Evolutionary conservation across 2,113 vertebrate species (phyloP).

Genomic region (Nicator chloris): DNA sequence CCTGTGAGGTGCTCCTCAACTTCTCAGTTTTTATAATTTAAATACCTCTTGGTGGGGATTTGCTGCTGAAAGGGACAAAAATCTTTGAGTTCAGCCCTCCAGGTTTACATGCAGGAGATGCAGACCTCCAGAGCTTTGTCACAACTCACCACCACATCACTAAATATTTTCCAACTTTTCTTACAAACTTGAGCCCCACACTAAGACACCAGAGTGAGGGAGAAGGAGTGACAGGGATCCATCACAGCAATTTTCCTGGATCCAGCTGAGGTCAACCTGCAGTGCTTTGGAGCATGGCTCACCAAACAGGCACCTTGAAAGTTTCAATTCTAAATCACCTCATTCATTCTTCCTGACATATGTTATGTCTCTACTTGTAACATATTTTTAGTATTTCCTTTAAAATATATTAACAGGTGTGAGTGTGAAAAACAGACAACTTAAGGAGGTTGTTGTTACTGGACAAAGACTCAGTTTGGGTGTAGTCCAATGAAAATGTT

Average conservation of each 20-base stretch:
- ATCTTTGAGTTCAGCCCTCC: background rate
- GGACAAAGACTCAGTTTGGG: background rate
- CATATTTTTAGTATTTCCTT: constrained; percentile 35
- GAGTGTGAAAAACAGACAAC: background rate
- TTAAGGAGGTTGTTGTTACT: constrained; percentile 16
- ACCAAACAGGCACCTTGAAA: background rate
- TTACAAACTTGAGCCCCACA: background rate
- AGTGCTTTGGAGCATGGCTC: background rate
- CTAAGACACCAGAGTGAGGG: background rate
- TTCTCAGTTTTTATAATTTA: background rate
- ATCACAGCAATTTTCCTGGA: background rate
- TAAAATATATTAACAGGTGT: constrained; percentile 48
- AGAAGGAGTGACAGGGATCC: background rate
- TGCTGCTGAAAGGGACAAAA: background rate
- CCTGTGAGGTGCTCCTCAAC: background rate
- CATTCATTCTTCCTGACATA: constrained; percentile 23
- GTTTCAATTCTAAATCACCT: constrained; percentile 46
- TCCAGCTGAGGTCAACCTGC: constrained; percentile 18
- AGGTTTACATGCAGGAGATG: background rate
- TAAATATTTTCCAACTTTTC: background rate
- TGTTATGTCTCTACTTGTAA: constrained; percentile 15
- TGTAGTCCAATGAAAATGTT: constrained; percentile 35
- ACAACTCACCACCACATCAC: background rate
- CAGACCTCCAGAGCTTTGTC: background rate
- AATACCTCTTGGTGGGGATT: background rate